phyloP scores from a whole-genome alignment of 2,888 invertebrate species.

The Microchrysa polita region DNA sequence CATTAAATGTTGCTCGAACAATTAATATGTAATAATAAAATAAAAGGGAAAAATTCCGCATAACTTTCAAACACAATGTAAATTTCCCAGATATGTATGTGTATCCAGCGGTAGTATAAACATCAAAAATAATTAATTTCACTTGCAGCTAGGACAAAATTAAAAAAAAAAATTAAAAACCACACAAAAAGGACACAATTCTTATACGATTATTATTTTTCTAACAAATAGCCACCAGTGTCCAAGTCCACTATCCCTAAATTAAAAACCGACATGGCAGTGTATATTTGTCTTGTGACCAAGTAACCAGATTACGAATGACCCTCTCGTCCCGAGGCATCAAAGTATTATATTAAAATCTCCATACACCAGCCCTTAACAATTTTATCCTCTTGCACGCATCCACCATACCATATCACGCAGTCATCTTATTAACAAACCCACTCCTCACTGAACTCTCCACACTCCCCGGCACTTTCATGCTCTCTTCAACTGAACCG shows the following conservation, averaged over 20 bases:
- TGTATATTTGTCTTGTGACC: neutral
- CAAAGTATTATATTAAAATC: too few species aligned
- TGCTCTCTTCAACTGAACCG: neutral
- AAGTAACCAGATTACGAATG: neutral
- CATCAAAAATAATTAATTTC: neutral
- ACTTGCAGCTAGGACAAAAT: neutral
- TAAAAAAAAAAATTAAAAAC: neutral
- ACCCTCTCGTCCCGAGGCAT: neutral
- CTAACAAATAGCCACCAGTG: neutral
- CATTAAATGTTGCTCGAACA: too few species aligned
- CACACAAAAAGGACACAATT: neutral
- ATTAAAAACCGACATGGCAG: neutral
- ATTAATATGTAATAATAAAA: too few species aligned
- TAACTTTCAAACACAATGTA: too few species aligned
- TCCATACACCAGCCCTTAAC: neutral
- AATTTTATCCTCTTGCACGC: neutral
- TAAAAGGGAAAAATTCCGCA: too few species aligned
- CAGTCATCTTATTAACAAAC: conserved; percentile 23
- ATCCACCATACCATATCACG: neutral
- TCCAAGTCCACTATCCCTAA: neutral
- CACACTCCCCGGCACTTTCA: too few species aligned
- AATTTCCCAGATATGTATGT: too few species aligned
- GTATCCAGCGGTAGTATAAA: too few species aligned
- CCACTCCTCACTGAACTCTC: neutral
- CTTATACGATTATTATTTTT: neutral